Conservation (phyloP, 2,888 invertebrate species). For the Microctonus hyperodae region DNA sequence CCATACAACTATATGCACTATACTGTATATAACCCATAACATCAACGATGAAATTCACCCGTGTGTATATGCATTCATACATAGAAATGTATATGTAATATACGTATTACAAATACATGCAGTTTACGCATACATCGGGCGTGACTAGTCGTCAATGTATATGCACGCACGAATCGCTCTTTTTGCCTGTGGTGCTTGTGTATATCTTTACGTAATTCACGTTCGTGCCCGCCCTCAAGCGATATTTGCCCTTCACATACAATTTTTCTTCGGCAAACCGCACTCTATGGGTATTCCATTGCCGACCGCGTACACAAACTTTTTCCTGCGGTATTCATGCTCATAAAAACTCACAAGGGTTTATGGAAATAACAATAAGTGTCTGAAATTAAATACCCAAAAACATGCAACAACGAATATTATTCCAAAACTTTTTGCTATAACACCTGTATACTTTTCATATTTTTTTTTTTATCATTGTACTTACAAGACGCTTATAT, state of each 20-base stretch:
- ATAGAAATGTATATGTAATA: neutral
- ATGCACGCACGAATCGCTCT: constrained; percentile 4
- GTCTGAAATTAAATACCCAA: neutral
- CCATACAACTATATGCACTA: constrained; percentile 2
- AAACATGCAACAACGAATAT: neutral
- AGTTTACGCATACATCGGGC: neutral
- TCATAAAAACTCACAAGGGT: neutral
- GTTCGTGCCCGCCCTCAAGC: constrained; percentile 28
- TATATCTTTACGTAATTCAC: constrained; percentile 25
- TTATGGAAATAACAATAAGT: neutral
- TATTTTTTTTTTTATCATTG: neutral
- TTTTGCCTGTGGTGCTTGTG: constrained; percentile 3
- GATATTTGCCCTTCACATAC: constrained; percentile 26
- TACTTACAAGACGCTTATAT: neutral
- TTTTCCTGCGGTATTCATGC: neutral
- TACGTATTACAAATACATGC: neutral
- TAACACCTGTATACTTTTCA: neutral
- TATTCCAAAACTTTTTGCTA: neutral
- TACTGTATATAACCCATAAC: neutral
- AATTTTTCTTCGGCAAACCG: neutral
- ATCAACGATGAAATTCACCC: constrained; percentile 6
- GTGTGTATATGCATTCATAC: constrained; percentile 10
- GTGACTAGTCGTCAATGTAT: constrained; percentile 7
- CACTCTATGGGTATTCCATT: neutral
- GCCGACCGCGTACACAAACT: neutral